Percentiles rank a stretch among this genome's conserved stretches.
phyloP scores from a whole-genome alignment of 2,888 invertebrate genomes.

The Trichogramma dendrolimi region DNA sequence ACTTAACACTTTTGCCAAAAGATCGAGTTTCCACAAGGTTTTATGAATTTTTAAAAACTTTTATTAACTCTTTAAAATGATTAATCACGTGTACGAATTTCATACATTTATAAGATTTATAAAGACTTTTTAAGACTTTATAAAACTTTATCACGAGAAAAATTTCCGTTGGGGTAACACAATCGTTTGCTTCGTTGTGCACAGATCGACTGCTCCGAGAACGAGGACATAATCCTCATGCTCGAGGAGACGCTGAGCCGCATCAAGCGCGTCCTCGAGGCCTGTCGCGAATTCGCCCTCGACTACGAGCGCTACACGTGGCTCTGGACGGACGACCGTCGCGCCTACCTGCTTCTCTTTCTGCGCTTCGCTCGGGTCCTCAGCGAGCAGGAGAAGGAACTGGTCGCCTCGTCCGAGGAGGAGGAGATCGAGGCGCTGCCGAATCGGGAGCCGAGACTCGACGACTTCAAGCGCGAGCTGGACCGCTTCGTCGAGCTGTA shows the following conservation, averaged over 20 bases:
- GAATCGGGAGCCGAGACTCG: slow-evolving; percentile 33
- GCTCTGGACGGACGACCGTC: slow-evolving; percentile 77
- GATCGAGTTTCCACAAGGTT: too few relatives aligned
- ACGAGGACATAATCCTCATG: slow-evolving; percentile 44
- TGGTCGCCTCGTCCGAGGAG: slow-evolving; percentile 52
- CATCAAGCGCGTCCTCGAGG: slow-evolving; percentile 34
- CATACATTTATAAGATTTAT: too few relatives aligned
- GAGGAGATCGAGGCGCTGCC: slow-evolving; percentile 47
- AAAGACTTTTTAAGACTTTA: too few relatives aligned
- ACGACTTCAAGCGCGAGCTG: slow-evolving; percentile 54
- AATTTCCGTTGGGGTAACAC: neutral
- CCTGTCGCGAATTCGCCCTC: slow-evolving; percentile 8
- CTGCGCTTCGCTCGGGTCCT: slow-evolving; percentile 71
- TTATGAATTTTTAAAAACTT: too few relatives aligned
- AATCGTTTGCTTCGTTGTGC: neutral
- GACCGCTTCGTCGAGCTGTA: slow-evolving; percentile 78
- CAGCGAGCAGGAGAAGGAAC: slow-evolving; percentile 64
- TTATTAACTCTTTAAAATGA: too few relatives aligned
- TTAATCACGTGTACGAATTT: too few relatives aligned
- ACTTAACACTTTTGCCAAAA: too few relatives aligned
- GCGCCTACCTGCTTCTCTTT: slow-evolving; percentile 72
- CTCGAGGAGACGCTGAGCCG: slow-evolving; percentile 45
- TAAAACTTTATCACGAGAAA: too few relatives aligned
- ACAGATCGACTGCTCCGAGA: slow-evolving; percentile 42
- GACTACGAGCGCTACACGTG: slow-evolving; percentile 66